These are phyloP conservation scores for Synanthedon formicaeformis DNA, from an alignment of 2,888 invertebrate genomes.

Conservation along the genomic window DNA sequence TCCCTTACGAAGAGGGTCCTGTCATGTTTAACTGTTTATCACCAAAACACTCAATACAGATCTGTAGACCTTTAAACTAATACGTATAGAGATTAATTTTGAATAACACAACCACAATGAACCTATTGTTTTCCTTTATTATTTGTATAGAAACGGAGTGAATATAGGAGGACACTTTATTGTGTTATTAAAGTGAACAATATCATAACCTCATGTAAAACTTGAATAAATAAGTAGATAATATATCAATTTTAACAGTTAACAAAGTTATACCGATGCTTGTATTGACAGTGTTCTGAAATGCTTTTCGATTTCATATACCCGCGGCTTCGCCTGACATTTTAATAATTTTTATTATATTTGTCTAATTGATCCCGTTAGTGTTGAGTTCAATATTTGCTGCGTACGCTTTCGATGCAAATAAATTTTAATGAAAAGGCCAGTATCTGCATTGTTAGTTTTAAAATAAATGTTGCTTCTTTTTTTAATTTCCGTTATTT, in stretches of 20 bases:
- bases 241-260: too few relatives aligned
- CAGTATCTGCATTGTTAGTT: background rate
- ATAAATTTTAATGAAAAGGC: background rate
- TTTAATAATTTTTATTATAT: background rate
- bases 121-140: background rate
- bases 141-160: background rate
- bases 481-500: too few relatives aligned
- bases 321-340: background rate
- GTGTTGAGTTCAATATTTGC: background rate
- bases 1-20: constrained; percentile 6
- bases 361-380: background rate
- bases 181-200: background rate
- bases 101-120: background rate
- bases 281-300: too few relatives aligned
- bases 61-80: background rate
- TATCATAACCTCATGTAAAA: background rate
- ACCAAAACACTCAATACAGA: background rate
- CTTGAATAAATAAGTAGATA: too few relatives aligned
- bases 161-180: background rate
- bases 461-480: too few relatives aligned
- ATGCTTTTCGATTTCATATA: too few relatives aligned
- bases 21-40: constrained; percentile 3
- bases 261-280: too few relatives aligned
- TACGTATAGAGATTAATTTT: background rate
- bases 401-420: background rate